Evolutionary conservation across 35 echinoderm and acorn worm species (phyloP), one percentile per base, ranked within the genome.

Genomic region (Lytechinus pictus): DNA sequence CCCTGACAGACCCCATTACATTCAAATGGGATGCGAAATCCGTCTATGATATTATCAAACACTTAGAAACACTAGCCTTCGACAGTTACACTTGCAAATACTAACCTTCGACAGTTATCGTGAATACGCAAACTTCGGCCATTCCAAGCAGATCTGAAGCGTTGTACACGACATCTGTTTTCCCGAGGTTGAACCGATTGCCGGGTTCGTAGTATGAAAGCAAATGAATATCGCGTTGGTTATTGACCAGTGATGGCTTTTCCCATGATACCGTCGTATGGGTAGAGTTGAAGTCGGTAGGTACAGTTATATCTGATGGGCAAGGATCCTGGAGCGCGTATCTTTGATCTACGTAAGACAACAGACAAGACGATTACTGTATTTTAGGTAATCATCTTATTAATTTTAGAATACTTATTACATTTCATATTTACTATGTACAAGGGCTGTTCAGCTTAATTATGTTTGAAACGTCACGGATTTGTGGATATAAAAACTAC

Each of bases 91-190:
- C n/a, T n/a, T n/a, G n/a, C n/a, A n/a, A n/a, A n/a, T n/a, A n/a
- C n/a, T 93, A 10, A 93, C 91, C 91, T 57, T 93, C 52, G 24
- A 93, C 54, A 54, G n/a, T 57, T 12, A 93, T 54, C 9, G 91
- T 54, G 10, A 93, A 93, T 2, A 93, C 54, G 24, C 91, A 93
- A 27, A 93, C 91, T 27, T 93, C 91, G 52, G 57, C 91, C 28
- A 57, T 54, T 27, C 91, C 91, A 14, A 93, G 27, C 24, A 93
- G 13, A 57, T 93, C 91, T 9, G 54, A 27, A 21, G 91, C 91
- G n/a, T 93, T 53, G 91, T 93, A 93, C 10, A 93, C 52, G 24
- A 93, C 91, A 57, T 54, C 52, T 12, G 91, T 93, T 53, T 54
- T 54, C 9, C 91, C 91, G 28, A 93, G 54, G 24, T 93, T 53